Percentiles rank a stretch among this genome's conserved stretches.
phyloP scores from a whole-genome alignment of 2,888 invertebrate species.

The Galeruca laticollis region DNA sequence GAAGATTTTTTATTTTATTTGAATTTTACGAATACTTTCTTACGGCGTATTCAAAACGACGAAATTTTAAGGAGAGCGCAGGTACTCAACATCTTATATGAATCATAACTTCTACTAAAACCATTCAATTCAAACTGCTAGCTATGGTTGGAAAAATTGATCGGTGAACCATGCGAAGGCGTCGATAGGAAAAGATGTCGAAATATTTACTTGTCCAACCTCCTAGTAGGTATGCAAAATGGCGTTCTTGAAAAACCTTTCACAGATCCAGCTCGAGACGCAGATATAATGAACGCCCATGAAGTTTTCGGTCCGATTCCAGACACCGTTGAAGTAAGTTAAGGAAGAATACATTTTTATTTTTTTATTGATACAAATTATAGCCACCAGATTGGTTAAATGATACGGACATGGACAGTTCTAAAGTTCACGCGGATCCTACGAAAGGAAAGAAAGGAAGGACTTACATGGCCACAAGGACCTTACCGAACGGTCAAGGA shows the following conservation, averaged over 20 bases:
- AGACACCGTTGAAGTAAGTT: conserved; percentile 52
- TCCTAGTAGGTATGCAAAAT: conserved; percentile 66
- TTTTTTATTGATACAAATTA: conserved; percentile 20
- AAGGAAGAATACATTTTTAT: background rate
- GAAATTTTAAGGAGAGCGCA: conserved; percentile 56
- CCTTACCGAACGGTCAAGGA: conserved; percentile 65
- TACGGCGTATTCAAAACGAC: conserved; percentile 51
- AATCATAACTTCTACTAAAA: background rate
- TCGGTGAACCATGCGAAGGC: conserved; percentile 60
- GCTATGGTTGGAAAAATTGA: conserved; percentile 66
- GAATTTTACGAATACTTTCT: conserved; percentile 61
- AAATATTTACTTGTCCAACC: conserved; percentile 66
- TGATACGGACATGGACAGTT: conserved; percentile 53
- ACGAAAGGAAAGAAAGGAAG: conserved; percentile 59
- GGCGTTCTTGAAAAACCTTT: conserved; percentile 63
- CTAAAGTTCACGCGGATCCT: conserved; percentile 35
- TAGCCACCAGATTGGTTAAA: conserved; percentile 61
- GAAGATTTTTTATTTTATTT: conserved; percentile 67
- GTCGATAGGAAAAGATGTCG: conserved; percentile 64
- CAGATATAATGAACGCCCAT: conserved; percentile 61
- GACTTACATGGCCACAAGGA: conserved; percentile 67
- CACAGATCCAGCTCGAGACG: conserved; percentile 59
- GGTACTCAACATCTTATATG: conserved; percentile 5
- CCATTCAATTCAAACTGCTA: conserved; percentile 10
- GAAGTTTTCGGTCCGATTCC: conserved; percentile 59